Conservation (phyloP, 2,797 vertebrate species). For the Acanthurus tractus region DNA sequence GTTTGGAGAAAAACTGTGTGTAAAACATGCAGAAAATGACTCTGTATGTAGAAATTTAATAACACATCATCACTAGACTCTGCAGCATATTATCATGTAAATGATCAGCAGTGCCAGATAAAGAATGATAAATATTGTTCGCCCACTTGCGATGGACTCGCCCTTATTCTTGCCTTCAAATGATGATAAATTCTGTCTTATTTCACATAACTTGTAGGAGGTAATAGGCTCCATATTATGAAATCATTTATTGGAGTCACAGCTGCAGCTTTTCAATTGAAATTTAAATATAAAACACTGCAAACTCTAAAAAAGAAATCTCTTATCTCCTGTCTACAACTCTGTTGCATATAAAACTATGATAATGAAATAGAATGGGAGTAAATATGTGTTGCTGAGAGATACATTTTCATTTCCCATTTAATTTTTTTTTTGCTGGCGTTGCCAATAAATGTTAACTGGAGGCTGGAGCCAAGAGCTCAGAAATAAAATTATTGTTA, state of each 20-base stretch:
- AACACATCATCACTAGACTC: background rate
- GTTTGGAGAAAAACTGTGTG: background rate
- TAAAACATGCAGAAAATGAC: background rate
- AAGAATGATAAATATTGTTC: background rate
- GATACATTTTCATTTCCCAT: slow-evolving; percentile 8
- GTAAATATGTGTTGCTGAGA: slow-evolving; percentile 5
- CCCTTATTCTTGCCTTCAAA: background rate
- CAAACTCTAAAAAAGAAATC: background rate
- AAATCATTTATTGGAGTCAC: background rate
- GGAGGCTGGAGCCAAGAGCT: background rate
- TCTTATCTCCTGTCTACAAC: background rate
- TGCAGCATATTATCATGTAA: background rate
- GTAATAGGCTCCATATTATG: background rate
- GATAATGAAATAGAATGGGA: slow-evolving; percentile 1
- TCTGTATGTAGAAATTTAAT: background rate
- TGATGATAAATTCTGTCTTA: background rate
- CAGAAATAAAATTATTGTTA: slow-evolving; percentile 33
- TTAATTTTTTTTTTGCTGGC: slow-evolving; percentile 4
- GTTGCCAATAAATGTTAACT: slow-evolving; percentile 24
- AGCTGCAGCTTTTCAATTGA: background rate
- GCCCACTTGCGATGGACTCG: background rate
- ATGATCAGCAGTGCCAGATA: background rate
- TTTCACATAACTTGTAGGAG: background rate
- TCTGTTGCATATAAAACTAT: background rate
- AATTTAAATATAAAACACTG: background rate